These are phyloP conservation scores for Spicauda simplicius DNA, from an alignment of 2,888 invertebrate genomes.

Conservation along the genomic window DNA sequence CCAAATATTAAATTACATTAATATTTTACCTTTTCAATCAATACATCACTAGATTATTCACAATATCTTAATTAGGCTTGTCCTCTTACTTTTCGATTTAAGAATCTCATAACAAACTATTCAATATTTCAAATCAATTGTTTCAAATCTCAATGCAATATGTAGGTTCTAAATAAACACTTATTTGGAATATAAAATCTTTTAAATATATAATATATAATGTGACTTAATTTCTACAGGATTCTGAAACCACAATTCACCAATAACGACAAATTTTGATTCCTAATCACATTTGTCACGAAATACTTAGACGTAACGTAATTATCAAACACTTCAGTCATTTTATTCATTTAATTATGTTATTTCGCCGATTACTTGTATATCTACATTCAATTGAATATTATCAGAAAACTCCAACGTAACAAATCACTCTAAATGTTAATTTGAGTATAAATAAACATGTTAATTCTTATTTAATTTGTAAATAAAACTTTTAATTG, in stretches of 20 bases:
- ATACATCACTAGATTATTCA: conserved; percentile 25
- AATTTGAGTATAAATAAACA: conserved; percentile 25
- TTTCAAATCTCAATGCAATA: conserved; percentile 15
- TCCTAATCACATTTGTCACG: conserved; percentile 42
- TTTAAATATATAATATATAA: conserved; percentile 9
- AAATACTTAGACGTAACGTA: conserved; percentile 60
- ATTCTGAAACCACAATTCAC: conserved; percentile 33
- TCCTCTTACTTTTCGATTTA: conserved; percentile 12
- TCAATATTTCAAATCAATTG: conserved; percentile 7
- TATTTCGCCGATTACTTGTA: conserved; percentile 41
- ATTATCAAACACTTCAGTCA: conserved; percentile 76
- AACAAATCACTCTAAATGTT: conserved; percentile 40
- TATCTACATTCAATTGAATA: conserved; percentile 40
- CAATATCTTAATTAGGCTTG: conserved; percentile 32
- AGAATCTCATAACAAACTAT: neutral
- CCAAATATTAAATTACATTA: neutral
- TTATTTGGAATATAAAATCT: conserved; percentile 25
- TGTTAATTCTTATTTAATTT: conserved; percentile 7
- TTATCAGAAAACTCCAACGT: conserved; percentile 27
- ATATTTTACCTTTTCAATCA: neutral
- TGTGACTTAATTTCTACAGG: conserved; percentile 22
- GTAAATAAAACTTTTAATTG: conserved; percentile 29
- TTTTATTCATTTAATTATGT: conserved; percentile 51
- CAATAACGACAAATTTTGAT: conserved; percentile 29
- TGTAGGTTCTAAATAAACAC: conserved; percentile 12